Conservation (phyloP, 2,113 vertebrate species). For the Ellobius talpinus region DNA sequence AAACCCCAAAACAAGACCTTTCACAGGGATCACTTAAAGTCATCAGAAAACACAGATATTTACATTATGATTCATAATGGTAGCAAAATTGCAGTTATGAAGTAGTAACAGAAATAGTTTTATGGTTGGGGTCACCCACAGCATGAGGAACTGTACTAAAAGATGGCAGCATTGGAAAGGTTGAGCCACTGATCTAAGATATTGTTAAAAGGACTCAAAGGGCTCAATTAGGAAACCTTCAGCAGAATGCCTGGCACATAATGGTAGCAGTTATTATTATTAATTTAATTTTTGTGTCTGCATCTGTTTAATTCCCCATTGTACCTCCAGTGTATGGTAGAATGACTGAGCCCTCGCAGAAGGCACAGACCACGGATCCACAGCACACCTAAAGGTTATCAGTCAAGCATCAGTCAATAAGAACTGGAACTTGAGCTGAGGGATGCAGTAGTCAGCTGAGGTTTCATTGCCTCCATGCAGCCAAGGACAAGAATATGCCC, state of each 20-base stretch:
- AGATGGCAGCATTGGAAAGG: background rate
- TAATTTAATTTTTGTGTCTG: background rate
- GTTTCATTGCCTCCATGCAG: background rate
- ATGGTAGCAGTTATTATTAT: background rate
- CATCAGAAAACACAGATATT: background rate
- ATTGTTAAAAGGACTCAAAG: conserved; percentile 53
- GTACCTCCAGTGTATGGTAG: background rate
- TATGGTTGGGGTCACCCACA: background rate
- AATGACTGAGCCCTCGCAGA: background rate
- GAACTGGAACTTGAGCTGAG: background rate
- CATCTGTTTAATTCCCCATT: background rate
- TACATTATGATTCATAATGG: background rate
- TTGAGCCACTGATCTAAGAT: background rate
- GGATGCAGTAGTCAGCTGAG: background rate
- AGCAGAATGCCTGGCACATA: conserved; percentile 14
- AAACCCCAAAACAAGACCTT: background rate
- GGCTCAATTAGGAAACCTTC: conserved; percentile 8
- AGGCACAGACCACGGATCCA: background rate
- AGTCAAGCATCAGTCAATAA: background rate
- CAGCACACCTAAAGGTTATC: background rate
- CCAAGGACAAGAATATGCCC: background rate
- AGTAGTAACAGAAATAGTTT: background rate
- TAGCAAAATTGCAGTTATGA: background rate
- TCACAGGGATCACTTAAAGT: background rate
- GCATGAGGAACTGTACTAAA: background rate